phyloP scores from a whole-genome alignment of 30 jellyfish, hydroid and myxozoan species.

The Clytia hemisphaerica region DNA sequence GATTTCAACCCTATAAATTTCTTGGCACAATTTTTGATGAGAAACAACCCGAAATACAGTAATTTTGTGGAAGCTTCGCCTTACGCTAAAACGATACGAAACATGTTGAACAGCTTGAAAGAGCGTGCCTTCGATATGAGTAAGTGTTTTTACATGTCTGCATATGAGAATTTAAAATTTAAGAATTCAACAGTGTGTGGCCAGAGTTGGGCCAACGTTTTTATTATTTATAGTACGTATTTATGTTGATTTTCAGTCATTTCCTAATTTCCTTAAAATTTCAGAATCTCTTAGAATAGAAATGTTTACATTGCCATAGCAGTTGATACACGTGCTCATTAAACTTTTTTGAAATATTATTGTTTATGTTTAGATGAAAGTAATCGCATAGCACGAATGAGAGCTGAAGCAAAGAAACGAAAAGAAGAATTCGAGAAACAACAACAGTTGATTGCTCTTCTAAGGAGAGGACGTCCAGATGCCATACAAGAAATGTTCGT shows the following conservation, averaged over 20 bases:
- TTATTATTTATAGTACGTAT: no score
- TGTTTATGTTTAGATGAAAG: conserved; percentile 26
- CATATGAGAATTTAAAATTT: no score
- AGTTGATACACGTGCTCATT: no score
- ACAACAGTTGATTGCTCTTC: conserved; percentile 33
- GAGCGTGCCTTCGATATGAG: no score
- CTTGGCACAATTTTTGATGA: conserved; percentile 77
- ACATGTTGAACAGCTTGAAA: conserved; percentile 60
- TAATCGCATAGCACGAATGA: conserved; percentile 59
- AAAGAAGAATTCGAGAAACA: conserved; percentile 35
- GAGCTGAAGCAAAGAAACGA: conserved; percentile 62
- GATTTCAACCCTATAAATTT: conserved; percentile 71
- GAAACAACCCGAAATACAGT: conserved; percentile 83
- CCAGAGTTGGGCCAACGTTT: no score
- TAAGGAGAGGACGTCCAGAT: conserved; percentile 55
- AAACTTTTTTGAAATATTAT: no score
- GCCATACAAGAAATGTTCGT: conserved; percentile 60
- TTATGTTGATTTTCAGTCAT: no score
- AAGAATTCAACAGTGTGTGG: no score
- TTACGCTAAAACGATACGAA: conserved; percentile 60
- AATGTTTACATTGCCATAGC: no score
- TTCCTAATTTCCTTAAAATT: no score
- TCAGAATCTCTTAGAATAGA: no score
- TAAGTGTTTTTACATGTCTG: no score
- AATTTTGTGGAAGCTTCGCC: conserved; percentile 74